Evolutionary conservation across 2,113 vertebrate genomes (phyloP).

Genomic region (Hippocampus zosterae): DNA sequence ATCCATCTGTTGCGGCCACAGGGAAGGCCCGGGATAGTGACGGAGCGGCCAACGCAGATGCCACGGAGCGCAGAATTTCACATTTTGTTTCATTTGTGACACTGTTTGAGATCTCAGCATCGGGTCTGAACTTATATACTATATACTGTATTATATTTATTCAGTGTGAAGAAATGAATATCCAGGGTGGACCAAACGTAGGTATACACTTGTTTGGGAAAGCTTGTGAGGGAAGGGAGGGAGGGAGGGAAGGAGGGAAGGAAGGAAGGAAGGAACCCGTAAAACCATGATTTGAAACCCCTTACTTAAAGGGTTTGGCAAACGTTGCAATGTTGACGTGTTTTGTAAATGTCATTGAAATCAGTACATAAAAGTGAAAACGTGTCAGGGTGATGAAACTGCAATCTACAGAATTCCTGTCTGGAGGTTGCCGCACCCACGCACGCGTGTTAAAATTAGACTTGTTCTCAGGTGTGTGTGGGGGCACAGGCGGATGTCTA

Average conservation of each 20-base stretch:
- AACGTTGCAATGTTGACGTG: neutral
- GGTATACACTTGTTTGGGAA: no score
- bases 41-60: constrained; percentile 49
- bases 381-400: neutral
- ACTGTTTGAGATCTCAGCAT: neutral
- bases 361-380: neutral
- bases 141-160: no score
- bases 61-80: constrained; percentile 17
- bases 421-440: neutral
- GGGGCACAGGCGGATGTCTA: neutral
- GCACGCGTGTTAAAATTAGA: neutral
- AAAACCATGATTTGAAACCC: no score
- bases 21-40: constrained; percentile 15
- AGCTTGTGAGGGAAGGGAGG: no score
- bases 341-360: neutral
- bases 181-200: no score
- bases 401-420: neutral
- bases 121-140: no score
- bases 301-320: no score
- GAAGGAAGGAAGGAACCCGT: no score
- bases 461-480: constrained; percentile 3
- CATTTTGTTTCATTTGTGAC: neutral
- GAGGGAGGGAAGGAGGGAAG: no score
- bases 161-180: no score
- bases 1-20: constrained; percentile 46